phyloP scores from a whole-genome alignment of 2,113 vertebrate species.

The Strigops habroptila region DNA sequence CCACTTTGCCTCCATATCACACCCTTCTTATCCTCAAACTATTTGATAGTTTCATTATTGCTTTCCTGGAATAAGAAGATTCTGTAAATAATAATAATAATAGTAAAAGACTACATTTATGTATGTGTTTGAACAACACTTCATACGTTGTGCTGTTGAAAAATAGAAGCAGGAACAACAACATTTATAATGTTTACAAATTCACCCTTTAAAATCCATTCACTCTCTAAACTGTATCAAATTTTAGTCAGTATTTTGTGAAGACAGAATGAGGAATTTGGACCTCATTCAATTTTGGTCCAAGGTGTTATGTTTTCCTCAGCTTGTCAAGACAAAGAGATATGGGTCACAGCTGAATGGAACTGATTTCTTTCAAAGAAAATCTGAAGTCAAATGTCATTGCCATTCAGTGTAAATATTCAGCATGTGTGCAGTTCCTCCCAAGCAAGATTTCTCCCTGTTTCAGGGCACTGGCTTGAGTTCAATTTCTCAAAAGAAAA shows the following conservation, averaged over 20 bases:
- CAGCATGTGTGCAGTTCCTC: background rate
- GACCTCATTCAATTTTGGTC: background rate
- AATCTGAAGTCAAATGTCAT: slow-evolving; percentile 45
- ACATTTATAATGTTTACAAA: background rate
- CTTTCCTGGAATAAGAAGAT: background rate
- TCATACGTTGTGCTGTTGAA: background rate
- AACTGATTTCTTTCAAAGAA: slow-evolving; percentile 2
- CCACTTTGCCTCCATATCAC: background rate
- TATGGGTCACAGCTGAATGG: slow-evolving; percentile 30
- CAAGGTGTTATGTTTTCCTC: background rate
- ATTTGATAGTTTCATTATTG: background rate
- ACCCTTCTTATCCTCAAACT: background rate
- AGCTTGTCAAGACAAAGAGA: slow-evolving; percentile 37
- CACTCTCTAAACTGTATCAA: background rate
- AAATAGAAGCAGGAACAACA: background rate
- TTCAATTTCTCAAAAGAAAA: background rate
- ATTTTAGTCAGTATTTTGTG: background rate
- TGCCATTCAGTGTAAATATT: slow-evolving; percentile 41
- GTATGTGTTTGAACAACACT: background rate
- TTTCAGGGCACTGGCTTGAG: background rate
- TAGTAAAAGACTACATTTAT: background rate
- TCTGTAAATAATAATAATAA: background rate
- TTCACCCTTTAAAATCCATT: background rate
- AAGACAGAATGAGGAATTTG: background rate
- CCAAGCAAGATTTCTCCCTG: background rate